Base-by-base conservation (phyloP, 2,113 vertebrate species). In the Aegotheles bennettii region DNA sequence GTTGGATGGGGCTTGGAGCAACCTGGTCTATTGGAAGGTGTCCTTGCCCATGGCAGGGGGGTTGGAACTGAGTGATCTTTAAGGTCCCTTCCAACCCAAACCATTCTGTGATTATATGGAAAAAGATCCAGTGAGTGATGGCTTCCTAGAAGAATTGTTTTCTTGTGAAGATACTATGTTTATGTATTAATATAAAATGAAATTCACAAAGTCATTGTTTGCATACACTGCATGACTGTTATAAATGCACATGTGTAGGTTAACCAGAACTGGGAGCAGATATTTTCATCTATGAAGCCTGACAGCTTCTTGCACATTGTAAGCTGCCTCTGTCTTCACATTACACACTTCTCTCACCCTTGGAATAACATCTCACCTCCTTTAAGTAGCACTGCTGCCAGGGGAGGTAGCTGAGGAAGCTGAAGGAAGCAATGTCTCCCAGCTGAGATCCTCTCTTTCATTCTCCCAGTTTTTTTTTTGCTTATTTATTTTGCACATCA, bases 221-320 rank as follows among this genome's bases (percentile, higher is more conserved):
- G 67, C 42, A 25, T 43, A 50, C 1, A 8, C 20, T 19, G 24
- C 24, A 9, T 43, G n/a, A 70, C 13, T 76, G 21, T 76, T 69
- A 71, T 23, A 51, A 65, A 84, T 13, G 17, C 0, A 0, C 9
- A 19, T 5, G 14, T 25, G 33, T 42, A 76, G 48, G 57, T 83
- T 70, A 95, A 53, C 20, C 45, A 83, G 50, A 85, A 65, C 20
- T 26, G 38, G 36, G 24, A 92, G 36, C 16, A 95, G 48, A 31
- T 56, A 86, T 40, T 76, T 70, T 69, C 65, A 67, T 40, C 56
- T 35, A 36, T 36, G 51, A 91, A 92, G 48, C 54, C 42, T 77
- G 64, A 79, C 75, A 95, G 61, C 48, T 71, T 65, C 36, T 86
- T 90, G 35, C 61, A 28, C 69, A 80, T 82, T 80, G 38, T 54